Base-by-base conservation (phyloP, 2,113 vertebrate genomes). In the Columba janthina region DNA sequence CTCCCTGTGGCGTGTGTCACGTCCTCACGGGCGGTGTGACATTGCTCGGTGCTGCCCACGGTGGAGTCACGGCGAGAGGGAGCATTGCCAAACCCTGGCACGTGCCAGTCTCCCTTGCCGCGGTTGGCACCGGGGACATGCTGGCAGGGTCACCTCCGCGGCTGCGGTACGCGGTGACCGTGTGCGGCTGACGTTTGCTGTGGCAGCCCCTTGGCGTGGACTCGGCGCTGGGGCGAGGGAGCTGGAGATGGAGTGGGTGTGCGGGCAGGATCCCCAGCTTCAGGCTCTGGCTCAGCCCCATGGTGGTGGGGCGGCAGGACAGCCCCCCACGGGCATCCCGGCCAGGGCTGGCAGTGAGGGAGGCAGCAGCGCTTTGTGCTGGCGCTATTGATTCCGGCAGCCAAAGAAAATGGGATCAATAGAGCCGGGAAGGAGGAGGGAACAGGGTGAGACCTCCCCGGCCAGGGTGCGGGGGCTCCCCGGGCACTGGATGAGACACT, bases 1-100 rank as follows among this genome's bases (percentile, higher is more conserved):
- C 89, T 90, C 57, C 71, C 40, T 40, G 88, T 50, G 10, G 70
- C 5, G 16, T 4, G 32, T 62, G 73, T 69, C 89, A 46, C 38
- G 73, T 95, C 89, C 87, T 87, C 2, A 6, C 73, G 66, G 91
- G 77, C 25, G 6, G 61, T 3, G 81, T 97, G 96, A 96, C 96
- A 96, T 95, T 97, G 96, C 87, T 75, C 18, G 5, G 51, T 25
- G 76, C 48, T 46, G 64, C 71, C 51, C 3, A 5, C 1, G 22
- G 22, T 2, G 1, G 44, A 76, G 85, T 11, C 1, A 6, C 5
- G 32, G 28, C 8, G 44, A 46, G 7, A 46, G 74, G 32, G 54
- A 70, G 48, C 69, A 0, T 60, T 70, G 73, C 91, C 87, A 31
- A 87, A 58, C 56, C 48, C 73, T 29, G 88, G 70, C 62, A 44